Conservation (phyloP, 1,140 invertebrate species). For the Cylas formicarius region DNA sequence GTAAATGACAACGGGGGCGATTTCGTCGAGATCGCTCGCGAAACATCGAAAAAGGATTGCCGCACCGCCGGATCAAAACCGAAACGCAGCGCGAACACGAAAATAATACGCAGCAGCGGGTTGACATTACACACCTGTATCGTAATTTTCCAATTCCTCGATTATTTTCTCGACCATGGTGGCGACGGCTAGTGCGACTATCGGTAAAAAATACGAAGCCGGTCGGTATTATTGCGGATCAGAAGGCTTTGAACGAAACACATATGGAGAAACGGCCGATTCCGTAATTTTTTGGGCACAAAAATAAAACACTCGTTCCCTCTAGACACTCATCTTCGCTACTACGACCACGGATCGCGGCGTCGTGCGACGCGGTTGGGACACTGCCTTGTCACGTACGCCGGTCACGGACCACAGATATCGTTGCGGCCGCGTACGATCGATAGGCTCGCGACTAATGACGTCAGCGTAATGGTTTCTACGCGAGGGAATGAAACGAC, state of each 20-base stretch:
- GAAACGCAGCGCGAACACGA: too few relatives aligned
- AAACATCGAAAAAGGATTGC: neutral
- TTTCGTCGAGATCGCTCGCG: neutral
- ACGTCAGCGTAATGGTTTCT: too few relatives aligned
- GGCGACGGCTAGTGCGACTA: slow-evolving; percentile 5
- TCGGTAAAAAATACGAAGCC: neutral
- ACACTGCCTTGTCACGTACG: too few relatives aligned
- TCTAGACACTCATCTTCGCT: slow-evolving; percentile 34
- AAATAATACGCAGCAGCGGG: neutral
- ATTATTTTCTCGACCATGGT: slow-evolving; percentile 40
- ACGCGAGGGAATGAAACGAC: too few relatives aligned
- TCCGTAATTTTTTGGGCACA: slow-evolving; percentile 32
- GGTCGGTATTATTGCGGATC: slow-evolving; percentile 3
- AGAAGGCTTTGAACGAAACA: slow-evolving; percentile 14
- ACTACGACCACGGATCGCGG: too few relatives aligned
- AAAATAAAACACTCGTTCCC: slow-evolving; percentile 36
- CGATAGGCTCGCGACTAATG: too few relatives aligned
- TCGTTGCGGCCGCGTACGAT: too few relatives aligned
- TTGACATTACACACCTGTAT: slow-evolving; percentile 31
- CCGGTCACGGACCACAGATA: too few relatives aligned
- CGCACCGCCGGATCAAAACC: too few relatives aligned
- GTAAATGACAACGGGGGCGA: slow-evolving; percentile 5
- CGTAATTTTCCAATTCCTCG: slow-evolving; percentile 38
- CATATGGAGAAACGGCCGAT: slow-evolving; percentile 27
- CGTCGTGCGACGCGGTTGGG: too few relatives aligned